These are phyloP conservation scores for Spheniscus humboldti DNA, from an alignment of 2,797 vertebrate species.

Conservation along the genomic window DNA sequence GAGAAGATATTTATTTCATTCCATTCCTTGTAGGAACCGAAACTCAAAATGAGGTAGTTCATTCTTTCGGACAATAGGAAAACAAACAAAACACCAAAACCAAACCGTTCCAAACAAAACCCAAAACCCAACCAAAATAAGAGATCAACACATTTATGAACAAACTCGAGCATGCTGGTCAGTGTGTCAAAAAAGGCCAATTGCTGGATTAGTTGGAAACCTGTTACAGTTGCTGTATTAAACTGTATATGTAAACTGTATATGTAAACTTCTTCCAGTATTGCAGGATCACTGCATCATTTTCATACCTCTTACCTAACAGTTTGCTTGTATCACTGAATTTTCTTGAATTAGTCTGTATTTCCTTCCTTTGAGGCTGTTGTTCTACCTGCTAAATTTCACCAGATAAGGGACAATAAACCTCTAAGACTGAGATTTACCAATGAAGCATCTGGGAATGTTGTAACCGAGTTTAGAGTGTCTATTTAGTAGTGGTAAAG, in stretches of 20 bases:
- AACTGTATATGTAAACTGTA: too few relatives aligned
- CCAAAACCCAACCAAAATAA: not conserved
- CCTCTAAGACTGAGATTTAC: not conserved
- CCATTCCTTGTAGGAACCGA: not conserved
- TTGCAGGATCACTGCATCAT: not conserved
- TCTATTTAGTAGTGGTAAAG: not conserved
- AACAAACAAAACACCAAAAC: not conserved
- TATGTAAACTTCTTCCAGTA: not conserved
- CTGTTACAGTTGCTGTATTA: not conserved
- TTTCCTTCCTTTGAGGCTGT: not conserved
- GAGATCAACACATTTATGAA: not conserved
- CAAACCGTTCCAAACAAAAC: not conserved
- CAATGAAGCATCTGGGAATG: not conserved
- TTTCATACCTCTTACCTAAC: not conserved
- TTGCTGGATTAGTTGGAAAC: not conserved
- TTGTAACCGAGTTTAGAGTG: not conserved
- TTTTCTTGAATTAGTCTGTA: not conserved
- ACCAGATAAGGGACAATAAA: not conserved
- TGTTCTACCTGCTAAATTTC: not conserved
- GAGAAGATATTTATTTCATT: not conserved
- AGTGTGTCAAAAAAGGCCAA: not conserved
- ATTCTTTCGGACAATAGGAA: not conserved
- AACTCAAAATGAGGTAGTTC: not conserved
- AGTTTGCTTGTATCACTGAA: not conserved
- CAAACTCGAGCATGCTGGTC: not conserved